Evolutionary conservation across 2,888 invertebrate genomes (phyloP), one percentile per base, ranked within the genome.

Genomic region (Apodemia hepburni): DNA sequence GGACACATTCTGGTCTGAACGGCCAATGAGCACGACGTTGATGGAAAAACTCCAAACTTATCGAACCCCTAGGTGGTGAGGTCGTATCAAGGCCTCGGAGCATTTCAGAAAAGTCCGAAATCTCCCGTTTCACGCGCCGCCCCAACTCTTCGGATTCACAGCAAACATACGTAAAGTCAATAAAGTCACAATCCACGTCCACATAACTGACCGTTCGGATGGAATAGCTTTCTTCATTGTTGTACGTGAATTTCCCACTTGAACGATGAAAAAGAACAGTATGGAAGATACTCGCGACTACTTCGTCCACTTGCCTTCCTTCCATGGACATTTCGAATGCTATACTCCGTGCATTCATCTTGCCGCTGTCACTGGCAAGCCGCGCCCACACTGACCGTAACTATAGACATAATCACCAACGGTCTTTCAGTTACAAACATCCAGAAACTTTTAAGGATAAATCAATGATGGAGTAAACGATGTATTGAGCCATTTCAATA

Each of bases 171-270:
- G 99, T 99, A 82, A 99, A 96, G 88, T 99, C 99, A 75, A 99
- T 96, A 82, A 98, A 98, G 86, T 99, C 98, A 92, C 99, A 99
- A 86, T 98, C 98, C 47, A 99, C 97, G 86, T 99, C 99, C 72
- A 97, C 96, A 79, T 98, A 97, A 69, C 99, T 98, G 62, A 99
- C 94, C 1, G 98, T 97, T 61, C 99, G 98, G 73, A 99, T 97
- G 27, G 98, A 97, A 87, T 99, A 99, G 85, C 96, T 97, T 75
- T 96, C 97, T 86, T 98, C 98, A 80, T 96, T 96, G 84, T 96
- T 97, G 91, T 98, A 99, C 65, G 96, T 95, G 91, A 98, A 99
- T 93, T 98, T 98, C 66, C 98, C 98, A 73, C 96, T 93, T 66
- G 97, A 96, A 67, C 98, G 94, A 85, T 98, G 97, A 82, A 98